phyloP scores from a whole-genome alignment of 2,797 vertebrate genomes.

The Chelon labrosus region DNA sequence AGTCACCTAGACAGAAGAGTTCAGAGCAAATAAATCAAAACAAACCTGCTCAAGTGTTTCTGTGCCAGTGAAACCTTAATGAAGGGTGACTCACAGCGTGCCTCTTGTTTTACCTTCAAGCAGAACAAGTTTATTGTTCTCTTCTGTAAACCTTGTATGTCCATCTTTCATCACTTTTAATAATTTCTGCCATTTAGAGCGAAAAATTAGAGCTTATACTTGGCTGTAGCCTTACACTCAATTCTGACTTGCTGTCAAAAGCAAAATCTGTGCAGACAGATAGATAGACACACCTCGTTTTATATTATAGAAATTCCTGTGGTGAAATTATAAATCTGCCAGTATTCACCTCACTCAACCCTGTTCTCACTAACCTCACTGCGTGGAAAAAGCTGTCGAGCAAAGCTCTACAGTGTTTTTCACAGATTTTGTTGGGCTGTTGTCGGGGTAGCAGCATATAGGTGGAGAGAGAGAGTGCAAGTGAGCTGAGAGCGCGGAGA shows the following conservation, averaged over 20 bases:
- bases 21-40: slow-evolving; percentile 32
- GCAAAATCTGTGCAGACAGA: too few species aligned
- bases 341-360: not conserved
- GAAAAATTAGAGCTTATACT: too few species aligned
- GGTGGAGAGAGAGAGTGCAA: slow-evolving; percentile 31
- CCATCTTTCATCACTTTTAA: too few species aligned
- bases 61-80: slow-evolving; percentile 20
- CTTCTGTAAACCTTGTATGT: not conserved
- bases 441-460: slow-evolving; percentile 19
- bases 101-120: slow-evolving; percentile 16
- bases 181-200: too few species aligned
- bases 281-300: too few species aligned
- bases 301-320: not conserved
- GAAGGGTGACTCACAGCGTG: slow-evolving; percentile 27
- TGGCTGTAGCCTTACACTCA: too few species aligned
- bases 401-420: slow-evolving; percentile 1
- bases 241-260: too few species aligned
- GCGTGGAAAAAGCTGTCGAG: slow-evolving; percentile 39
- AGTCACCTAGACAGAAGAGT: slow-evolving; percentile 21
- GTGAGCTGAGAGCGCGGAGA: slow-evolving; percentile 29
- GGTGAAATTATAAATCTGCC: not conserved
- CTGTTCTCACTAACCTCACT: slow-evolving; percentile 24
- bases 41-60: slow-evolving; percentile 25
- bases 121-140: slow-evolving; percentile 3
- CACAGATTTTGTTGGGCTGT: slow-evolving; percentile 42